Percentiles rank a stretch among this genome's conserved stretches.
Conservation (phyloP, 1,140 invertebrate species). For the Hetaerina americana region DNA sequence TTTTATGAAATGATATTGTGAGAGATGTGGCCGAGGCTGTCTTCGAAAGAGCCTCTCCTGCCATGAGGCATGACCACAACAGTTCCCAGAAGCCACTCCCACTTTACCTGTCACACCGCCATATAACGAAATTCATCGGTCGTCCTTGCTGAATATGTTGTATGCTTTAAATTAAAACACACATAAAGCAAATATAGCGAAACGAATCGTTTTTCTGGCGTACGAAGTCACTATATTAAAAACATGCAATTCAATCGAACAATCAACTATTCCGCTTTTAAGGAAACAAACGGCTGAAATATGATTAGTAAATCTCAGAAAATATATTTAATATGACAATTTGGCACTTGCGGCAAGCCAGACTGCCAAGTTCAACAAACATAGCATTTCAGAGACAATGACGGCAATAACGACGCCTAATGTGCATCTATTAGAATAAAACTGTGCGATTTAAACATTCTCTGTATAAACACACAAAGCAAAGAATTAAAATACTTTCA, state of each 20-base stretch:
- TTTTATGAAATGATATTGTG: slow-evolving; percentile 11
- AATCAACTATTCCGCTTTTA: neutral
- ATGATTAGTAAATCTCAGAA: neutral
- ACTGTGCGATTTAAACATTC: neutral
- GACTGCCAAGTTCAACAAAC: neutral
- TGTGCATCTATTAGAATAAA: neutral
- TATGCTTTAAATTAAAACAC: neutral
- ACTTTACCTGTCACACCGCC: slow-evolving; percentile 2
- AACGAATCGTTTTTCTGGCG: neutral
- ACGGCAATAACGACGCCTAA: neutral
- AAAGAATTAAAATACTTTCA: neutral
- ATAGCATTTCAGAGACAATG: neutral
- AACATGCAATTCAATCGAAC: neutral
- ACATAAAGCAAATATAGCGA: neutral
- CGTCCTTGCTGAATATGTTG: neutral
- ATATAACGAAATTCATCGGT: neutral
- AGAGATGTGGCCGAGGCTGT: slow-evolving; percentile 7
- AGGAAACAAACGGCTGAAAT: neutral
- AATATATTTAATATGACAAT: neutral
- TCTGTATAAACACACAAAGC: neutral
- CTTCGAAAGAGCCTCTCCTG: slow-evolving; percentile 8
- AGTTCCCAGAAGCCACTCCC: slow-evolving; percentile 1
- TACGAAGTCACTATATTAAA: too few relatives aligned
- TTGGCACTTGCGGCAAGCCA: neutral
- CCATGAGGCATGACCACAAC: slow-evolving; percentile 14